A percentile compares a stretch with the other conserved stretches of the same genome.
These are phyloP conservation scores for Synchiropus splendidus DNA, from an alignment of 2,113 vertebrate species.

Conservation along the genomic window DNA sequence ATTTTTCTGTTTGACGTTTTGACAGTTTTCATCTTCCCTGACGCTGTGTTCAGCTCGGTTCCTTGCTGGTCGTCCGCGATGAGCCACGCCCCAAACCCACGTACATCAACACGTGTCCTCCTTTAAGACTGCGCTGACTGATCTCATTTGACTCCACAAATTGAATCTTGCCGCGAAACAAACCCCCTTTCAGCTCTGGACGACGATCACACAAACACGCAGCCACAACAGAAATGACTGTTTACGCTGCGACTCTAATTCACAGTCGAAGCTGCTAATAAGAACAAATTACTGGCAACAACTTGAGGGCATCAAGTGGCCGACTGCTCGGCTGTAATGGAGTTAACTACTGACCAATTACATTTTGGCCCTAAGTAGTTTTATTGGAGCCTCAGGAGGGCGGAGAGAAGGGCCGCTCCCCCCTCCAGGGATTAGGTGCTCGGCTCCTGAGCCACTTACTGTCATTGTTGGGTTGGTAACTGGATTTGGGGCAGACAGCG, in stretches of 20 bases:
- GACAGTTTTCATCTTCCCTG: too few species aligned
- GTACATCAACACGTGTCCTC: constrained; percentile 44
- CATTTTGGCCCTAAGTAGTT: constrained; percentile 62
- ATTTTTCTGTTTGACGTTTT: too few species aligned
- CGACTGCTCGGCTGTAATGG: constrained; percentile 74
- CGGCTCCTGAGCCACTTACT: constrained; percentile 72
- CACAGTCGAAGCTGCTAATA: constrained; percentile 78
- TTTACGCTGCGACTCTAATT: constrained; percentile 78
- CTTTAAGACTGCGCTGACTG: constrained; percentile 45
- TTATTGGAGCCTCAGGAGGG: constrained; percentile 29
- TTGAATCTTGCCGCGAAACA: constrained; percentile 55
- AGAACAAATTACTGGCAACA: constrained; percentile 78
- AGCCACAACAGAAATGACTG: constrained; percentile 42
- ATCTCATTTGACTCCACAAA: constrained; percentile 62
- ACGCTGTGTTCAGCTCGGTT: constrained; percentile 16
- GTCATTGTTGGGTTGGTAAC: constrained; percentile 70
- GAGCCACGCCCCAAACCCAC: constrained; percentile 42
- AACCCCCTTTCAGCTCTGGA: constrained; percentile 40
- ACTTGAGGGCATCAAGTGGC: constrained; percentile 80
- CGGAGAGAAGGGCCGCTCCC: constrained; percentile 33
- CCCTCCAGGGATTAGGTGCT: constrained; percentile 44
- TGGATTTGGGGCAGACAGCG: constrained; percentile 67
- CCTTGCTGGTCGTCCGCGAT: constrained; percentile 31
- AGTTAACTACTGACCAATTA: constrained; percentile 81
- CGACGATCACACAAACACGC: constrained; percentile 21